These are phyloP conservation scores for Paedocypris micromegethes DNA, from an alignment of 2,797 vertebrate genomes.

Conservation along the genomic window DNA sequence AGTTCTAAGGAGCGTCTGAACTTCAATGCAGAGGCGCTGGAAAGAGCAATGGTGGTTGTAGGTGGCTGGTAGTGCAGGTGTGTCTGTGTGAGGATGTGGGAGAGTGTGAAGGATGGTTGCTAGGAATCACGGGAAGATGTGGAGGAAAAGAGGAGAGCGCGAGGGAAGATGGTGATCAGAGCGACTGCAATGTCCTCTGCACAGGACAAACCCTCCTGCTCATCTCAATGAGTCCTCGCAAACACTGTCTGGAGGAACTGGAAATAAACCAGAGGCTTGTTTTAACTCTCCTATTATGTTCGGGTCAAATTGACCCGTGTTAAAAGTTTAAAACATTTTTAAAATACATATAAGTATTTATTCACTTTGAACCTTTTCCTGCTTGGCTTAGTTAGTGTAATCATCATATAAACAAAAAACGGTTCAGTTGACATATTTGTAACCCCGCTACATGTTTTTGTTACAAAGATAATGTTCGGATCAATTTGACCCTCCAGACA, in stretches of 20 bases:
- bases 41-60: conserved; percentile 20
- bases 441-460: too few relatives aligned
- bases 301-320: too few relatives aligned
- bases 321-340: too few relatives aligned
- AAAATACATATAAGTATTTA: too few relatives aligned
- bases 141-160: conserved; percentile 24
- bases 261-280: background rate
- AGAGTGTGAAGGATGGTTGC: conserved; percentile 30
- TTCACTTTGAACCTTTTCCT: too few relatives aligned
- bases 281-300: too few relatives aligned
- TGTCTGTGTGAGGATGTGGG: conserved; percentile 24
- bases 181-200: conserved; percentile 43
- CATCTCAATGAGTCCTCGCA: conserved; percentile 39
- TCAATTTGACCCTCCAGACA: too few relatives aligned
- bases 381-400: too few relatives aligned
- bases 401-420: too few relatives aligned
- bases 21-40: conserved; percentile 50
- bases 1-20: conserved; percentile 54
- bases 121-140: conserved; percentile 34
- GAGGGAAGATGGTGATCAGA: conserved; percentile 42
- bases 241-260: too few relatives aligned
- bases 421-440: too few relatives aligned
- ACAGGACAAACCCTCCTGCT: conserved; percentile 42
- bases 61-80: conserved; percentile 26
- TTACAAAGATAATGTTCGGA: too few relatives aligned